phyloP scores from a whole-genome alignment of 2,888 invertebrate genomes.

The Hypsopygia costalis region DNA sequence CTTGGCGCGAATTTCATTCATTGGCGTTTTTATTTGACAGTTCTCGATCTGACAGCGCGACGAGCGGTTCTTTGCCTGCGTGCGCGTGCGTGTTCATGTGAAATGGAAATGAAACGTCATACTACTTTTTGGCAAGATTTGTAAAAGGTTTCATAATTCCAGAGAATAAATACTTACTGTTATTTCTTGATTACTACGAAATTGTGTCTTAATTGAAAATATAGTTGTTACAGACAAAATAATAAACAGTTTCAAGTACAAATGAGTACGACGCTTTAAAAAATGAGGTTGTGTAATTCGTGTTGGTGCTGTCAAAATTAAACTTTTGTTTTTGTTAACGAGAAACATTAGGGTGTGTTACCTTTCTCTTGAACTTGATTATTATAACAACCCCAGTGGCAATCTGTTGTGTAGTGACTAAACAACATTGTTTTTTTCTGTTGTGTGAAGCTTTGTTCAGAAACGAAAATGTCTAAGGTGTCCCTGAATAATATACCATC shows the following conservation, averaged over 20 bases:
- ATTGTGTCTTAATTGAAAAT: too few relatives aligned
- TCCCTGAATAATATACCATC: conserved; percentile 73
- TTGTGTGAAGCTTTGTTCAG: conserved; percentile 27
- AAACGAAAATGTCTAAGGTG: conserved; percentile 66
- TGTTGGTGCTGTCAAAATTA: conserved; percentile 46
- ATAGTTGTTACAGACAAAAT: too few relatives aligned
- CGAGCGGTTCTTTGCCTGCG: conserved; percentile 36
- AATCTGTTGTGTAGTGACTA: conserved; percentile 40
- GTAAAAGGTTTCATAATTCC: too few relatives aligned
- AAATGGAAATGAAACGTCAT: conserved; percentile 64
- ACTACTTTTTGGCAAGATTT: too few relatives aligned
- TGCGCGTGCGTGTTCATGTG: conserved; percentile 31
- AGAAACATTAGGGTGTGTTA: conserved; percentile 25
- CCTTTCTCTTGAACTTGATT: conserved; percentile 43
- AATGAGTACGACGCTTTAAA: conserved; percentile 21
- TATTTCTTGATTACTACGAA: not conserved
- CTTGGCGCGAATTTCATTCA: conserved; percentile 4
- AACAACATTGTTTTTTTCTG: conserved; percentile 43
- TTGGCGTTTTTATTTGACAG: conserved; percentile 41
- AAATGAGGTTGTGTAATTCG: conserved; percentile 49
- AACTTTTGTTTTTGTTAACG: conserved; percentile 46
- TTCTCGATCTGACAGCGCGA: conserved; percentile 57
- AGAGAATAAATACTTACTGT: too few relatives aligned
- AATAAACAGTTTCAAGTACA: too few relatives aligned
- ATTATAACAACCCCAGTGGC: conserved; percentile 39